These are phyloP conservation scores for Heteractis magnifica DNA, from an alignment of 92 coral and sea anemone species.

Conservation along the genomic window DNA sequence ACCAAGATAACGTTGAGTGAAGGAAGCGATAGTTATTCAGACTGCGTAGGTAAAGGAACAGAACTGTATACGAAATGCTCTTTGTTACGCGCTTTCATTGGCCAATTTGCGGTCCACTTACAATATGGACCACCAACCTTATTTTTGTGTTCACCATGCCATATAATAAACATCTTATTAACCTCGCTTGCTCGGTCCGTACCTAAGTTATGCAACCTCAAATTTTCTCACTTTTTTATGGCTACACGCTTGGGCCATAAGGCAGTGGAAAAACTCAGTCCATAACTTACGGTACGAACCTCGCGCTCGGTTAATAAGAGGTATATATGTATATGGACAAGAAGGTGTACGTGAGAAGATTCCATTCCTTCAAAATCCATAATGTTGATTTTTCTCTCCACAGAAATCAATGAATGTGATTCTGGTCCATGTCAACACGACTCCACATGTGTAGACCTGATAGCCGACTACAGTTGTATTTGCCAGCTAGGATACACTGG, in stretches of 20 bases:
- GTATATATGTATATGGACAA: not conserved
- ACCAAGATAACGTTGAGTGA: slow-evolving; percentile 45
- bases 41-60: slow-evolving; percentile 34
- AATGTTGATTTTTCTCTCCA: not conserved
- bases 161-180: too few relatives aligned
- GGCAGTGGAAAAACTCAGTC: too few relatives aligned
- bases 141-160: too few relatives aligned
- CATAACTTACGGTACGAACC: too few relatives aligned
- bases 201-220: too few relatives aligned
- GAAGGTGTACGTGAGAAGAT: not conserved
- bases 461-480: slow-evolving; percentile 31
- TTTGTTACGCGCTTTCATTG: too few relatives aligned
- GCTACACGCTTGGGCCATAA: too few relatives aligned
- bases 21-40: slow-evolving; percentile 55
- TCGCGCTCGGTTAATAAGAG: not conserved
- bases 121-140: not conserved
- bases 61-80: not conserved
- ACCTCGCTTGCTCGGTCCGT: too few relatives aligned
- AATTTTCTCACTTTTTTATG: too few relatives aligned
- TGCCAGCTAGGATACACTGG: slow-evolving; percentile 39
- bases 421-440: slow-evolving; percentile 40
- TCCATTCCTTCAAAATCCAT: not conserved
- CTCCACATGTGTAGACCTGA: slow-evolving; percentile 30
- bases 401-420: slow-evolving; percentile 46
- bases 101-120: not conserved